phyloP scores from a whole-genome alignment of 2,113 vertebrate species.

The Sorex fumeus region DNA sequence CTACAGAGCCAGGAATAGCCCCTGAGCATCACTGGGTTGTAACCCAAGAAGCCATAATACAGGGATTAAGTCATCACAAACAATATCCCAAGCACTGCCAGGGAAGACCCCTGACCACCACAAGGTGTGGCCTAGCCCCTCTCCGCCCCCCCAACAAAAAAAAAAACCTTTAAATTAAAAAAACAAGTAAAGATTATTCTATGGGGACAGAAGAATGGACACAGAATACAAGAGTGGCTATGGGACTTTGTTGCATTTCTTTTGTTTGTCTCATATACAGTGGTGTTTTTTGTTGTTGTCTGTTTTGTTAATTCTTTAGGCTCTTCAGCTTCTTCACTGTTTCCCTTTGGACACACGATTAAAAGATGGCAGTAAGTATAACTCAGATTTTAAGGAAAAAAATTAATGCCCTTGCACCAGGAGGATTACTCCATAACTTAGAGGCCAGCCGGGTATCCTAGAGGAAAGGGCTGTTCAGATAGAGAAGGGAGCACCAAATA shows the following conservation, averaged over 20 bases:
- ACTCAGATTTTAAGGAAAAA: neutral
- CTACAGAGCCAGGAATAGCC: no score
- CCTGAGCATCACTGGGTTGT: no score
- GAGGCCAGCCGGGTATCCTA: no score
- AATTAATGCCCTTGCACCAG: neutral
- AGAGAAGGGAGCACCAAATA: no score
- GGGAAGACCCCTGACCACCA: no score
- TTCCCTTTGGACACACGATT: slow-evolving; percentile 97
- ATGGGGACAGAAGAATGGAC: neutral
- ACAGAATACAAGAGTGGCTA: neutral
- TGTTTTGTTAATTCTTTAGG: slow-evolving; percentile 87
- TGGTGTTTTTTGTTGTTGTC: neutral
- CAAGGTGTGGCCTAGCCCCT: no score
- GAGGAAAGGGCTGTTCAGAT: no score
- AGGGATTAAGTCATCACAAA: no score
- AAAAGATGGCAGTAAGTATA: slow-evolving; percentile 98
- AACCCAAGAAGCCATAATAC: no score
- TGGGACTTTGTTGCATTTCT: neutral
- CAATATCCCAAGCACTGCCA: no score
- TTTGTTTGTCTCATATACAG: slow-evolving; percentile 20
- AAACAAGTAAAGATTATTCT: neutral
- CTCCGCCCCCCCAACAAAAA: no score
- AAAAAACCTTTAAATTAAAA: neutral
- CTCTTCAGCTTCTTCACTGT: slow-evolving; percentile 96
- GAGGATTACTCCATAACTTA: no score